These are phyloP conservation scores for Zoroaster sp. DNA, from an alignment of 53 echinoderm and acorn worm genomes.

Conservation along the genomic window DNA sequence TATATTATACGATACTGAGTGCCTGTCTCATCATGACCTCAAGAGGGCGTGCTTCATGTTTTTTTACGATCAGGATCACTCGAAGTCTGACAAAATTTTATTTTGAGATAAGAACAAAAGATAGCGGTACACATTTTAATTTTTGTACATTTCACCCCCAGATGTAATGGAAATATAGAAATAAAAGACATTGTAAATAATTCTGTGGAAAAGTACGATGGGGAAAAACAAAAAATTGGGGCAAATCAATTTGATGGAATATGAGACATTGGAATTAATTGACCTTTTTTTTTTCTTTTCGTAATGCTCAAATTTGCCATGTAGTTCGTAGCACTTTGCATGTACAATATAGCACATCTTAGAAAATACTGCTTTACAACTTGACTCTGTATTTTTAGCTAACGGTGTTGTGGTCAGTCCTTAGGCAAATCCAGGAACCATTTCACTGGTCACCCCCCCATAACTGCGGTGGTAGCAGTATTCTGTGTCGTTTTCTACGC, in stretches of 20 bases:
- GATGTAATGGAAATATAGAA: background rate
- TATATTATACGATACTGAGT: slow-evolving; percentile 54
- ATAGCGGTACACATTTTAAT: background rate
- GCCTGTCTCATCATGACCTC: slow-evolving; percentile 51
- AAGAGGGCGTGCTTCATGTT: slow-evolving; percentile 38
- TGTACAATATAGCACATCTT: slow-evolving; percentile 3
- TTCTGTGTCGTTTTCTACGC: background rate
- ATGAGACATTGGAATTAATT: background rate
- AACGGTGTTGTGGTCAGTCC: no score
- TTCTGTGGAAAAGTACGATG: background rate
- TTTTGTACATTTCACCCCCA: slow-evolving; percentile 43
- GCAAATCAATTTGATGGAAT: background rate
- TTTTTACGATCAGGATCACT: slow-evolving; percentile 1
- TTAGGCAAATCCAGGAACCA: no score
- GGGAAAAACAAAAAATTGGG: background rate
- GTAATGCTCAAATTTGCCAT: background rate
- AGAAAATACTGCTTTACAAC: background rate
- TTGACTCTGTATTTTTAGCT: background rate
- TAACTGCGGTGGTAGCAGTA: background rate
- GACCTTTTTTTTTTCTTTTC: no score
- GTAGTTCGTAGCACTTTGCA: background rate
- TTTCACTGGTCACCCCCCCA: no score
- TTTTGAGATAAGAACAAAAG: background rate
- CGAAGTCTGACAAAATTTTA: background rate
- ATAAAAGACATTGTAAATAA: slow-evolving; percentile 27